Evolutionary conservation across 2,113 vertebrate genomes (phyloP), one percentile per base, ranked within the genome.

Genomic region (Rhinolophus ferrumequinum): DNA sequence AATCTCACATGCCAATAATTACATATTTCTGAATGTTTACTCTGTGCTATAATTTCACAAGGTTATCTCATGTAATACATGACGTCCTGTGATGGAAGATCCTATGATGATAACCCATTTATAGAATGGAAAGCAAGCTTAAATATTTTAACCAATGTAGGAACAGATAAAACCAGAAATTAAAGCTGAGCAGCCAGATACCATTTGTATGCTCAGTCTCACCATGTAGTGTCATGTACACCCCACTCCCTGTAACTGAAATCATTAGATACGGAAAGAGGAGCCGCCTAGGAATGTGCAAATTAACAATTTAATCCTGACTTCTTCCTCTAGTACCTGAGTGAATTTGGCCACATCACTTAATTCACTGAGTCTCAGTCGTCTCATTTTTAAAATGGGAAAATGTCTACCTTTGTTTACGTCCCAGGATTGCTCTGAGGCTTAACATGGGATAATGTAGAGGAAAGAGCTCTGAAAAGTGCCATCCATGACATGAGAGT

Each of bases 151-250:
- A n/a, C 24, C 33, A 82, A 1, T 11, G 13, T 21, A 82, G 18
- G 24, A 95, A 50, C 13, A 67, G 21, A 3, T 80, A 19, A 50
- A 52, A 66, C 8, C 24, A 54, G 41, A 93, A 84, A 35, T 21
- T 24, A 9, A 62, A 38, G 4, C 28, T 0, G 0, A 28, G 15
- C 2, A 38, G 33, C 69, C 22, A 90, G 35, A 56, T 33, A 28
- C 18, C 50, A 67, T 38, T 3, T 44, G 6, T 10, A 52, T 67
- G 33, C 22, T 44, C 24, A 62, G 26, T 15, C 30, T 91, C 35
- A 35, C 1, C 47, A 5, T 16, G 12, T 19, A 1, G 21, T 19
- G 16, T 80, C 15, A 14, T 8, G 7, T 14, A 6, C 0, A 3
- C 15, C 11, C 26, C 12, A 47, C 4, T 28, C 18, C 12, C n/a